Evolutionary conservation across 2,888 invertebrate species (phyloP), one percentile per base, ranked within the genome.

Genomic region (Hirtodrosophila duncani): DNA sequence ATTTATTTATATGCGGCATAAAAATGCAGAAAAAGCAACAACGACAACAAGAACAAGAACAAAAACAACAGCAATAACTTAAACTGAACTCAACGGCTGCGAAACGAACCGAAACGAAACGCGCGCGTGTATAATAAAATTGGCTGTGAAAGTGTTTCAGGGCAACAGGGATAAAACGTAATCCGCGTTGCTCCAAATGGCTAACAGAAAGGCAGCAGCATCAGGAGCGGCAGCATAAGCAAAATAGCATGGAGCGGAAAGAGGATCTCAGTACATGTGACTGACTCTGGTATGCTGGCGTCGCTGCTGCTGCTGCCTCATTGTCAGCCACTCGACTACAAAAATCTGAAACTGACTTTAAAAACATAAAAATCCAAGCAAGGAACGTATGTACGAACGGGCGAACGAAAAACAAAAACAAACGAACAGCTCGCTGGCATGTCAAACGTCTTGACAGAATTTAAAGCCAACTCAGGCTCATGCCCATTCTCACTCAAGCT

Each of bases 1-100:
- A 77, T 77, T 77, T 77, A 77, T 75, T 75, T 75, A 75, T 75
- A 78, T 70, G 75, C 68, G 66, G 78, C 78, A 75, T 75, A 74
- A 75, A 75, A 75, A 78, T 74, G 75, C 78, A 78, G n/a, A n/a
- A n/a, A n/a, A n/a, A n/a, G n/a, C n/a, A n/a, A n/a, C 74, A 61
- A 49, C 55, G 56, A 30, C 53, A 38, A 48, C 34, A 43, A n/a
- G 20, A 52, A 33, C 45, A 58, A 27, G 49, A 55, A 24, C 51
- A 42, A 38, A 46, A 53, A 31, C 41, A 48, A 14, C 26, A 33
- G 10, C 50, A 46, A 33, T 43, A 38, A 34, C 44, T n/a, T n/a
- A n/a, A n/a, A 44, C 11, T 21, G 24, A 24, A 39, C 16, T 27
- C 24, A 38, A 10, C 13, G 17, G n/a, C 37, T 30, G 26, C 55